Evolutionary conservation across 2,888 invertebrate species (phyloP).

Genomic region (Ophion obscuratus): DNA sequence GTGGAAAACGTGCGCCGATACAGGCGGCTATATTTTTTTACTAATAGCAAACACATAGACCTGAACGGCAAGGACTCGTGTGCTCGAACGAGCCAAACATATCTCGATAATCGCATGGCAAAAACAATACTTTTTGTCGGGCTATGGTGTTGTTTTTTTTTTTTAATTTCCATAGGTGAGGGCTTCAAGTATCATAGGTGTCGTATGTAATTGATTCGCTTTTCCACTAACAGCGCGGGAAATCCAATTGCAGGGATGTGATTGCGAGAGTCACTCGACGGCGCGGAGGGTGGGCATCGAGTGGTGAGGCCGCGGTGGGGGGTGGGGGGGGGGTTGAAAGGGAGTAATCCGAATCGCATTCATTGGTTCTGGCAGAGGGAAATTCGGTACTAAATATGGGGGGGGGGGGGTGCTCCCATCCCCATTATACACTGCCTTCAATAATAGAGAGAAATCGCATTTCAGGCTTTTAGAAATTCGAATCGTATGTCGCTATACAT

Average conservation of each 20-base stretch:
- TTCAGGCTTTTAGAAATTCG: slow-evolving; percentile 45
- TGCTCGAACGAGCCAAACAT: not conserved
- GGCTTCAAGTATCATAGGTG: slow-evolving; percentile 11
- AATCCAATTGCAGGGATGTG: slow-evolving; percentile 28
- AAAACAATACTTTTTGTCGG: not conserved
- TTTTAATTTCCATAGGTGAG: not conserved
- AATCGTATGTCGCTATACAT: slow-evolving; percentile 24
- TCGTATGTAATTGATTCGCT: slow-evolving; percentile 25
- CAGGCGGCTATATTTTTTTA: no score
- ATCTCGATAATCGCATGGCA: slow-evolving; percentile 1
- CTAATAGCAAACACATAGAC: not conserved
- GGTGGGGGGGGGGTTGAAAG: not conserved
- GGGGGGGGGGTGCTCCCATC: slow-evolving; percentile 8
- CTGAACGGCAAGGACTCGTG: not conserved
- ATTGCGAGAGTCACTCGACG: slow-evolving; percentile 11
- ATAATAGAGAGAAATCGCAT: slow-evolving; percentile 57
- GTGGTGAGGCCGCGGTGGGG: not conserved
- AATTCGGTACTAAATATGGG: slow-evolving; percentile 45
- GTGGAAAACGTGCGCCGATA: no score
- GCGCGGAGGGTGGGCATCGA: not conserved
- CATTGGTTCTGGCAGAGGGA: slow-evolving; percentile 17
- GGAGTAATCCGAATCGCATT: slow-evolving; percentile 48
- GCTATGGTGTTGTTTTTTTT: not conserved
- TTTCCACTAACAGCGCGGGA: slow-evolving; percentile 18
- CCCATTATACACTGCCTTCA: slow-evolving; percentile 18